A percentile compares a stretch with the other conserved stretches of the same genome.
Conservation (phyloP, 2,888 invertebrate species). For the Epirrhoe alternata region DNA sequence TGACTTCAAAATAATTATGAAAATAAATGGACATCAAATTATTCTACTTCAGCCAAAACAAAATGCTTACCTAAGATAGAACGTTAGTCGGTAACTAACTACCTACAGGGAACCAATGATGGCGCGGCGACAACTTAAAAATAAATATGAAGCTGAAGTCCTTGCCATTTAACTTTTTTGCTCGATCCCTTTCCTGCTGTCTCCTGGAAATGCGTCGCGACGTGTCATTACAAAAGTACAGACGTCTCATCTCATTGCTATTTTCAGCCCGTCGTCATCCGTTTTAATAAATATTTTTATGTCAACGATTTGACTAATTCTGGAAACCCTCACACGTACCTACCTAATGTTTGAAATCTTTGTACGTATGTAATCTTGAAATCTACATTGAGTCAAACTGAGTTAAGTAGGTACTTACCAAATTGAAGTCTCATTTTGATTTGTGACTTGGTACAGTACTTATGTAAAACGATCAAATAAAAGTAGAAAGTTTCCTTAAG, state of each 20-base stretch:
- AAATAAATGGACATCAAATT: no score
- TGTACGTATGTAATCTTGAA: no score
- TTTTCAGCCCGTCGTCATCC: conserved; percentile 59
- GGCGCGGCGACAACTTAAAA: neutral
- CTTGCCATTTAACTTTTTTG: conserved; percentile 59
- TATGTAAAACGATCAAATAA: no score
- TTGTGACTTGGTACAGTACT: no score
- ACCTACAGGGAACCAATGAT: neutral
- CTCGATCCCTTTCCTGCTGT: conserved; percentile 60
- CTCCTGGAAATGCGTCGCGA: conserved; percentile 77
- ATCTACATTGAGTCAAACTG: no score
- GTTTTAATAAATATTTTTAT: neutral
- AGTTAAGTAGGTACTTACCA: no score
- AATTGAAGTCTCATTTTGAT: no score
- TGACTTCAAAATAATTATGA: no score
- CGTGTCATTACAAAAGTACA: conserved; percentile 44
- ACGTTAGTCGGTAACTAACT: neutral
- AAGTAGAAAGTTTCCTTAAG: no score
- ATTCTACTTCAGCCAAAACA: no score
- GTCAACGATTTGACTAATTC: neutral
- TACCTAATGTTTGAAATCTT: neutral
- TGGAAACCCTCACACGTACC: neutral
- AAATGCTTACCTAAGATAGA: neutral
- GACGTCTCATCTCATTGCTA: conserved; percentile 54
- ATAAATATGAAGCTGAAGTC: conserved; percentile 2